phyloP scores from a whole-genome alignment of 2,888 invertebrate genomes.

The Heliconius charithonia region DNA sequence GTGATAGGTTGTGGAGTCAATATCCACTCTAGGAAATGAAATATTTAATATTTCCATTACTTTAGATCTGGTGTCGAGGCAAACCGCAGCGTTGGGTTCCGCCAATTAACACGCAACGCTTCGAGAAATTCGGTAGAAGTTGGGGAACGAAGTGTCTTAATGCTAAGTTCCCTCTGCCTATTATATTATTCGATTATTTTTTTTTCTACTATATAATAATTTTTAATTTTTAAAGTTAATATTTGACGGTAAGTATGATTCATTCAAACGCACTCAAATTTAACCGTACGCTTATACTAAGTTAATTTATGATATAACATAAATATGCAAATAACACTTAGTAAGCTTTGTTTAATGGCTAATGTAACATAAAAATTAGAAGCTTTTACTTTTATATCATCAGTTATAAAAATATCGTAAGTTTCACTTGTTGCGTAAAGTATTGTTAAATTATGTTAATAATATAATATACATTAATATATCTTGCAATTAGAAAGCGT shows the following conservation, averaged over 20 bases:
- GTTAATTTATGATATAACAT: background rate
- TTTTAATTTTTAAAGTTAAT: background rate
- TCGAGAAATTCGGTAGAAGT: too few relatives aligned
- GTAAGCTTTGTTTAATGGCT: slow-evolving; percentile 16
- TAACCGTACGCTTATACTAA: background rate
- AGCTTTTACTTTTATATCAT: slow-evolving; percentile 29
- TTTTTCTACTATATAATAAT: too few relatives aligned
- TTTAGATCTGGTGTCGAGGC: too few relatives aligned
- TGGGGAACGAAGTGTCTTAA: too few relatives aligned
- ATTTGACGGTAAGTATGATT: background rate
- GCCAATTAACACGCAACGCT: too few relatives aligned
- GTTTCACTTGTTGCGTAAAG: slow-evolving; percentile 22
- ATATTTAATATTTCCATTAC: too few relatives aligned
- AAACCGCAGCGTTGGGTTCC: too few relatives aligned
- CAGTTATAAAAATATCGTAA: background rate
- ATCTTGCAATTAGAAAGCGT: background rate
- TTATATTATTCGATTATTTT: too few relatives aligned
- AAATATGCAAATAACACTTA: background rate
- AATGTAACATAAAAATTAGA: slow-evolving; percentile 20
- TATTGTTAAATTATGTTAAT: background rate
- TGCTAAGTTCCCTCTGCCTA: too few relatives aligned
- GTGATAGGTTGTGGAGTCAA: too few relatives aligned
- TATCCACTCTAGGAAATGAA: too few relatives aligned
- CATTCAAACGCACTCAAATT: background rate
- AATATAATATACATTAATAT: background rate